These are phyloP conservation scores for Brachyhypopomus gauderio DNA, from an alignment of 2,113 vertebrate species.

Conservation along the genomic window DNA sequence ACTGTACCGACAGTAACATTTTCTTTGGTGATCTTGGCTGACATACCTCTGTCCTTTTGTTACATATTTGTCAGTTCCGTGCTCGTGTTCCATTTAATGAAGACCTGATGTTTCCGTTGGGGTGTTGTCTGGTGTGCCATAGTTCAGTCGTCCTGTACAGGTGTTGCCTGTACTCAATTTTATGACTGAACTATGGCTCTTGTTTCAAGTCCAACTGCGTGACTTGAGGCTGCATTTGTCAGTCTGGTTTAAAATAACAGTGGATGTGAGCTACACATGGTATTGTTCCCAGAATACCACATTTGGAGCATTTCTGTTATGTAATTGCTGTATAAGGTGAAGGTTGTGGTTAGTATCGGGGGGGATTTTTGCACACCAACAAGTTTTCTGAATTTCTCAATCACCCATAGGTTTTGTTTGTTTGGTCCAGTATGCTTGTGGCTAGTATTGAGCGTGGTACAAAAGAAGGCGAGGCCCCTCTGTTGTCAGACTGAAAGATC, in stretches of 20 bases:
- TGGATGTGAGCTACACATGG: neutral
- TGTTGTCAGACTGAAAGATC: too few species aligned
- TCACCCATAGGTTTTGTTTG: too few species aligned
- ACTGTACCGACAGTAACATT: too few species aligned
- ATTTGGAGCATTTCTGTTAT: neutral
- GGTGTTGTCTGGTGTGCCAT: neutral
- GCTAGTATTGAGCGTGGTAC: too few species aligned
- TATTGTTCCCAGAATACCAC: neutral
- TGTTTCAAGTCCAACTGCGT: conserved; percentile 4
- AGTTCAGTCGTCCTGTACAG: neutral
- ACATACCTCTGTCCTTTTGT: neutral
- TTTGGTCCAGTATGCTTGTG: too few species aligned
- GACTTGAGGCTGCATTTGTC: neutral
- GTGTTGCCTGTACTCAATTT: neutral
- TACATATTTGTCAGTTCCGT: neutral
- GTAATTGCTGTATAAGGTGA: too few species aligned
- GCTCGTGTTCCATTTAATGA: neutral
- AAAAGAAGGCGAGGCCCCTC: too few species aligned
- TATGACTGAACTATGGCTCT: conserved; percentile 13
- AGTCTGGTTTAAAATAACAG: neutral
- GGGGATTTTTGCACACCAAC: too few species aligned
- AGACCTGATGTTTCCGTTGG: neutral
- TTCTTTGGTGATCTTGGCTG: too few species aligned
- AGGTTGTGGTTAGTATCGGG: too few species aligned
- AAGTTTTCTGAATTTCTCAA: too few species aligned